Conservation (phyloP, 2,113 vertebrate genomes). For the Zosterops pallidus region DNA sequence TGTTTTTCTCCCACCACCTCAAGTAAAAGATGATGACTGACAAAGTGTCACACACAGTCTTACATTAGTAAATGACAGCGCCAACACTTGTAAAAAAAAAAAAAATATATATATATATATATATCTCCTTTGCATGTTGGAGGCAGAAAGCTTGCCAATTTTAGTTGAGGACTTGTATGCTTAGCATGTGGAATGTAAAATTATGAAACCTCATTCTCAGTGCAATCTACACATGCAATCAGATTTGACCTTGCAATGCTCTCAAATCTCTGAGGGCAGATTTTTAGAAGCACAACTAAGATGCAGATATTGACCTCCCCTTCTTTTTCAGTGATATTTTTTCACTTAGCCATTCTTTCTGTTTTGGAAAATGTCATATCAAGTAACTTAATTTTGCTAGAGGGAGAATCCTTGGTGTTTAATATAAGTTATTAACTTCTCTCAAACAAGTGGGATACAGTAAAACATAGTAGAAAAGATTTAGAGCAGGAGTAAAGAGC, state of each 20-base stretch:
- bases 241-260: not conserved
- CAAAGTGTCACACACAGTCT: not conserved
- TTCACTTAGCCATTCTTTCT: not conserved
- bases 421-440: not conserved
- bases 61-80: not conserved
- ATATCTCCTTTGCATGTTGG: not conserved
- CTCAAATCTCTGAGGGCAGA: not conserved
- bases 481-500: not conserved
- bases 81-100: not conserved
- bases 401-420: not conserved
- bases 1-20: not conserved
- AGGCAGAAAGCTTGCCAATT: not conserved
- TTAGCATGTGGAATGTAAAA: constrained; percentile 2
- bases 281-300: not conserved
- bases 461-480: not conserved
- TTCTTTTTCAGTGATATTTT: not conserved
- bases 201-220: not conserved
- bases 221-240: not conserved
- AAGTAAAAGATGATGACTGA: not conserved
- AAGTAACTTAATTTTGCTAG: not conserved
- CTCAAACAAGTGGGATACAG: not conserved
- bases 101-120: not conserved
- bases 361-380: not conserved
- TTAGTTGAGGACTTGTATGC: not conserved
- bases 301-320: not conserved